These are phyloP conservation scores for Teinopalpus imperialis DNA, from an alignment of 2,888 invertebrate species.

Conservation along the genomic window DNA sequence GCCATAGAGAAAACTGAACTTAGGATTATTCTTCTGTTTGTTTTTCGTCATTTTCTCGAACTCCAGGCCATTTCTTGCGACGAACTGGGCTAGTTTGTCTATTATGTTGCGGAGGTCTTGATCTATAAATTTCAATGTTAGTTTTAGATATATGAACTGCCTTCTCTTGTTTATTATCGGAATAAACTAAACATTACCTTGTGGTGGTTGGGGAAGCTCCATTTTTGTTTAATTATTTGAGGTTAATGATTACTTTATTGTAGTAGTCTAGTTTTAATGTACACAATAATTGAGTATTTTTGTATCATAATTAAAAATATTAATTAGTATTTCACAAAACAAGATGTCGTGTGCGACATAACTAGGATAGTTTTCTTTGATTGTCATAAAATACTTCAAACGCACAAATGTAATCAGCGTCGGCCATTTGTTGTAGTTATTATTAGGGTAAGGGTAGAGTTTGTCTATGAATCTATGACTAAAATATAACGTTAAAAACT, in stretches of 20 bases:
- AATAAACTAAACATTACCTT: slow-evolving; percentile 67
- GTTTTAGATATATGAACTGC: neutral
- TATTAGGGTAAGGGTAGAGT: too few species aligned
- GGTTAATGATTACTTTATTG: slow-evolving; percentile 51
- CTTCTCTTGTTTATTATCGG: neutral
- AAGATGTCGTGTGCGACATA: neutral
- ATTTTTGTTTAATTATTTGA: slow-evolving; percentile 58
- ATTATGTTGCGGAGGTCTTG: slow-evolving; percentile 98
- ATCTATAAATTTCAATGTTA: slow-evolving; percentile 81
- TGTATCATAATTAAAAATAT: slow-evolving; percentile 13
- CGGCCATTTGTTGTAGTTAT: slow-evolving; percentile 22
- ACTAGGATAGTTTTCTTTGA: slow-evolving; percentile 2
- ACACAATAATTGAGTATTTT: slow-evolving; percentile 10
- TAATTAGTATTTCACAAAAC: neutral
- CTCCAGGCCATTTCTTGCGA: slow-evolving; percentile 99
- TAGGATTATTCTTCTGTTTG: slow-evolving; percentile 98
- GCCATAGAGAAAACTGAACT: slow-evolving; percentile 98
- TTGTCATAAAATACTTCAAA: slow-evolving; percentile 22
- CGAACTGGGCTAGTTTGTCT: slow-evolving; percentile 99
- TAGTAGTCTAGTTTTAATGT: slow-evolving; percentile 5
- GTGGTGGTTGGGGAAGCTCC: slow-evolving; percentile 83
- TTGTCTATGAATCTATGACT: too few species aligned
- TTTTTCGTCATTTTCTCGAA: slow-evolving; percentile 99
- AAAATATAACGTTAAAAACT: too few species aligned
- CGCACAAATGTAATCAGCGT: slow-evolving; percentile 17